These are phyloP conservation scores for Brachylomia viminalis DNA, from an alignment of 2,888 invertebrate genomes.

Conservation along the genomic window DNA sequence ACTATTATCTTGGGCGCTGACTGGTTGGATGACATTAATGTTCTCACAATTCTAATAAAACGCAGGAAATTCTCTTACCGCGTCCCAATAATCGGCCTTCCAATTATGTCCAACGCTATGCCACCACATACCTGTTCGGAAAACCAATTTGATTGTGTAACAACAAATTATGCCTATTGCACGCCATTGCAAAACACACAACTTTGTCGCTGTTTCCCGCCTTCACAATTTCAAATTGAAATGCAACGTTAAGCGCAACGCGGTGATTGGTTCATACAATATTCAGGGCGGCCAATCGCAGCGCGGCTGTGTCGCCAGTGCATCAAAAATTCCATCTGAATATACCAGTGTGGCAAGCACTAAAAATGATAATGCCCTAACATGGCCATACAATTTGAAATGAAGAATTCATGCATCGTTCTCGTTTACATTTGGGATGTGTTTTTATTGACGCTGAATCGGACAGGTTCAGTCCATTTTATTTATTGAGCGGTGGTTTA, in stretches of 20 bases:
- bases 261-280: conserved; percentile 90
- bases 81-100: conserved; percentile 64
- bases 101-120: conserved; percentile 67
- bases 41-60: conserved; percentile 66
- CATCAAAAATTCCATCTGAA: conserved; percentile 91
- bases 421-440: conserved; percentile 86
- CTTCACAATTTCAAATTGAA: conserved; percentile 89
- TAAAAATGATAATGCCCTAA: conserved; percentile 91
- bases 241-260: conserved; percentile 89
- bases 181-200: conserved; percentile 82
- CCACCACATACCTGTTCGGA: conserved; percentile 71
- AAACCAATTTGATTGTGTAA: conserved; percentile 82
- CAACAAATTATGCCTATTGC: conserved; percentile 82
- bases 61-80: conserved; percentile 62
- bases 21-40: conserved; percentile 33
- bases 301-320: conserved; percentile 89
- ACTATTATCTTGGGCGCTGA: conserved; percentile 19
- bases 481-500: conserved; percentile 81
- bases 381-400: conserved; percentile 89
- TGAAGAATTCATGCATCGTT: conserved; percentile 89
- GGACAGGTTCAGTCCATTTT: conserved; percentile 84
- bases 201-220: conserved; percentile 87
- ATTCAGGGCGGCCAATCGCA: conserved; percentile 89
- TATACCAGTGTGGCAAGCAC: conserved; percentile 90
- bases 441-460: conserved; percentile 88